Evolutionary conservation across 2,797 vertebrate genomes (phyloP).

Genomic region (Myiotriccus ornatus): DNA sequence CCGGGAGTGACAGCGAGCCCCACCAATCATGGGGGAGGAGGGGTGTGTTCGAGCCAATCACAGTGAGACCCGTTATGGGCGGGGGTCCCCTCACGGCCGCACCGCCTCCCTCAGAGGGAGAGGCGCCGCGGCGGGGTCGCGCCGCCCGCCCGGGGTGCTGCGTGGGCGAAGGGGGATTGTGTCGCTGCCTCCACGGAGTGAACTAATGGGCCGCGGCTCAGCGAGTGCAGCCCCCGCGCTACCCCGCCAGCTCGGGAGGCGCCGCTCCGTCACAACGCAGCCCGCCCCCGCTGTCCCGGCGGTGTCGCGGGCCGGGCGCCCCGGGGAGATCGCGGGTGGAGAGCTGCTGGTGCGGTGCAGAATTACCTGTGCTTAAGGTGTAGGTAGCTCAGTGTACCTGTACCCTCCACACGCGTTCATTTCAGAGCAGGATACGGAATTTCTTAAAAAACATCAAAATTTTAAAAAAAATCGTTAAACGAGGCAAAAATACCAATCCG

Average conservation of each 20-base stretch:
- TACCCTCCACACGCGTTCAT: no score
- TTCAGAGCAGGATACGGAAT: not conserved
- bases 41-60: not conserved
- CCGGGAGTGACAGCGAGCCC: rapidly evolving
- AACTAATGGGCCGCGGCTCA: no score
- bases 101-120: not conserved
- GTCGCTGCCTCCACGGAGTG: rapidly evolving
- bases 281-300: not conserved
- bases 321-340: not conserved
- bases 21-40: not conserved
- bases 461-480: not conserved
- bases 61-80: not conserved
- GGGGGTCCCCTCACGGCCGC: not conserved
- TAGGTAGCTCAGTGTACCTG: not conserved
- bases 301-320: not conserved
- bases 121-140: rapidly evolving
- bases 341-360: not conserved
- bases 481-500: rapidly evolving
- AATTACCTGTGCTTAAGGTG: not conserved
- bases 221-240: not conserved
- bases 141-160: not conserved
- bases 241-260: not conserved
- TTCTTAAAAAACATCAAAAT: not conserved
- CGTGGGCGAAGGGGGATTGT: rapidly evolving
- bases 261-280: not conserved